Evolutionary conservation across 2,797 vertebrate genomes (phyloP).

Genomic region (Triplophysa bombifrons): DNA sequence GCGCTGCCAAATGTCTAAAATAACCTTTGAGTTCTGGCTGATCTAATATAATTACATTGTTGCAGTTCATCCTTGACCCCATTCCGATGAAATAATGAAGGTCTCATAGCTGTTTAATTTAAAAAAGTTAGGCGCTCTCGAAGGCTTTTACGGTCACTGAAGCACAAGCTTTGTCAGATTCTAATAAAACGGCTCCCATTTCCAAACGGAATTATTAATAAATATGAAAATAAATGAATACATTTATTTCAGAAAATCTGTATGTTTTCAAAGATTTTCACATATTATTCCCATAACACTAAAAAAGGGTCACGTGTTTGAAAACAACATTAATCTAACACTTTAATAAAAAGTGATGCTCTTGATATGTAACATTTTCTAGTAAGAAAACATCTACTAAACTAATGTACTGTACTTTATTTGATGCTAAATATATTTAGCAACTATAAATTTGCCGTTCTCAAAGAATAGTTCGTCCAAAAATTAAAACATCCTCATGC

Average conservation of each 20-base stretch:
- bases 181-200: slow-evolving; percentile 21
- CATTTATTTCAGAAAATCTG: background rate
- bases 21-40: slow-evolving; percentile 59
- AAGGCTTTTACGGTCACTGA: slow-evolving; percentile 50
- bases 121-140: slow-evolving; percentile 55
- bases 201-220: background rate
- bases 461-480: too few species aligned
- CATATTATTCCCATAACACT: background rate
- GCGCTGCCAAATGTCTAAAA: slow-evolving; percentile 43
- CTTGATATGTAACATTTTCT: background rate
- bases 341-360: background rate
- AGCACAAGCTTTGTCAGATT: slow-evolving; percentile 48
- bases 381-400: too few species aligned
- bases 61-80: slow-evolving; percentile 59
- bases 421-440: too few species aligned
- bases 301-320: too few species aligned
- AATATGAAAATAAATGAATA: background rate
- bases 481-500: too few species aligned
- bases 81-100: slow-evolving; percentile 60
- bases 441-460: too few species aligned
- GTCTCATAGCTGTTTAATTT: slow-evolving; percentile 59
- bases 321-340: too few species aligned
- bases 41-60: slow-evolving; percentile 59
- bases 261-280: background rate
- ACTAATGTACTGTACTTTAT: too few species aligned